Percentiles rank a stretch among this genome's conserved stretches.
Evolutionary conservation across 1,140 invertebrate species (phyloP).

Genomic region (Drosophila chauvacae): DNA sequence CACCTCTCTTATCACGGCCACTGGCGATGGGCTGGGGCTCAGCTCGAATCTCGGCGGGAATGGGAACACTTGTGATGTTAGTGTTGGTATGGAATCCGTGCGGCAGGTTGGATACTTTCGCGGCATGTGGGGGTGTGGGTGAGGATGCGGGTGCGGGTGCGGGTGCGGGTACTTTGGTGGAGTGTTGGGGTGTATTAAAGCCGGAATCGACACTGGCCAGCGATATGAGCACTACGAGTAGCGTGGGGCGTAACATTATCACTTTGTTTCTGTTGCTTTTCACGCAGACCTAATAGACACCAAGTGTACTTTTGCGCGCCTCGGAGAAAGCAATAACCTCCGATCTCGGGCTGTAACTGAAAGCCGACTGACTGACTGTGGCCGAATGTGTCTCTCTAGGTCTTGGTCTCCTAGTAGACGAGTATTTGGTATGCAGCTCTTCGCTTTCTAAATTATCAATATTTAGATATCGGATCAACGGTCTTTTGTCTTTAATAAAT

Average conservation of each 20-base stretch:
- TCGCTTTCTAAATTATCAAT: conserved; percentile 76
- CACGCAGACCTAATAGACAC: conserved; percentile 28
- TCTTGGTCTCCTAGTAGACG: conserved; percentile 18
- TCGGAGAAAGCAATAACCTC: conserved; percentile 39
- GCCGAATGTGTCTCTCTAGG: conserved; percentile 22
- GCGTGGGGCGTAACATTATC: conserved; percentile 66
- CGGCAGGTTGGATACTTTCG: conserved; percentile 26
- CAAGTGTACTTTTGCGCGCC: conserved; percentile 33
- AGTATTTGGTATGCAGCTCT: conserved; percentile 52
- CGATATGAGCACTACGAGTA: conserved; percentile 58
- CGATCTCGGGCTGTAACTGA: conserved; percentile 44
- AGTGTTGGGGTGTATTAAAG: conserved; percentile 44
- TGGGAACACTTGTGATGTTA: conserved; percentile 11
- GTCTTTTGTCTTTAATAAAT: conserved; percentile 31
- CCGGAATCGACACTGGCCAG: conserved; percentile 76
- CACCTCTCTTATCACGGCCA: conserved; percentile 72
- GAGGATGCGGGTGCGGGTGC: neutral
- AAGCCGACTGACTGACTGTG: conserved; percentile 36
- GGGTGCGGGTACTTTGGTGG: conserved; percentile 18
- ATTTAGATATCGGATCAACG: conserved; percentile 28
- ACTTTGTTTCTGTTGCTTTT: conserved; percentile 30
- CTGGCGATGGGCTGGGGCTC: conserved; percentile 22
- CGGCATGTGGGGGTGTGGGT: conserved; percentile 1
- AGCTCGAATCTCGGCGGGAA: conserved; percentile 1
- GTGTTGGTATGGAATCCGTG: conserved; percentile 28